phyloP scores from a whole-genome alignment of 2,113 vertebrate species.

The Apodemus speciosus region DNA sequence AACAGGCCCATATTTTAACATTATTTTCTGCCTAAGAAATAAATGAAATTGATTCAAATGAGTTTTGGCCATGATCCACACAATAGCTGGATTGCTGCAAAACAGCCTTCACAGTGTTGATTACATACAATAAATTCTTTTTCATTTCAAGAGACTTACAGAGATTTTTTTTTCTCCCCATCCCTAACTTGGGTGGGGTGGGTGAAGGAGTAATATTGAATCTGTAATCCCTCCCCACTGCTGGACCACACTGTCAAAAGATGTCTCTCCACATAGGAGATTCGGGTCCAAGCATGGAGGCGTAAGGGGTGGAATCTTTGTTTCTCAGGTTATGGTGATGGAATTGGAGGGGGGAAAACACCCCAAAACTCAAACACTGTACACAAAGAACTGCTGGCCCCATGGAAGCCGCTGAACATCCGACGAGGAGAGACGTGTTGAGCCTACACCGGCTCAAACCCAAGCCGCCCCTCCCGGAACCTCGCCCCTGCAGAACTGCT shows the following conservation, averaged over 20 bases:
- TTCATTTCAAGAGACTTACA: neutral
- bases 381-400: slow-evolving; percentile 19
- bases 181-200: neutral
- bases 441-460: neutral
- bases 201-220: neutral
- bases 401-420: neutral
- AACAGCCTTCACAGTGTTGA: slow-evolving; percentile 59
- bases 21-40: slow-evolving; percentile 65
- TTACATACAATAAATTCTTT: slow-evolving; percentile 16
- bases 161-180: neutral
- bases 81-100: slow-evolving; percentile 69
- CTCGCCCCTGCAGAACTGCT: neutral
- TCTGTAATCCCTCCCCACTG: slow-evolving; percentile 25
- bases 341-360: neutral
- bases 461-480: neutral
- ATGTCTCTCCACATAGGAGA: neutral
- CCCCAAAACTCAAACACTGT: neutral
- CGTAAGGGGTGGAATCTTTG: slow-evolving; percentile 61
- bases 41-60: slow-evolving; percentile 62
- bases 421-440: neutral
- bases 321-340: slow-evolving; percentile 18
- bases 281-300: slow-evolving; percentile 46
- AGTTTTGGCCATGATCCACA: slow-evolving; percentile 54
- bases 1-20: slow-evolving; percentile 15
- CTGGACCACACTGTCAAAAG: slow-evolving; percentile 1